A percentile compares a stretch with the other conserved stretches of the same genome.
phyloP scores from a whole-genome alignment of 2,797 vertebrate genomes.

The Amblyopsis hoosieri region DNA sequence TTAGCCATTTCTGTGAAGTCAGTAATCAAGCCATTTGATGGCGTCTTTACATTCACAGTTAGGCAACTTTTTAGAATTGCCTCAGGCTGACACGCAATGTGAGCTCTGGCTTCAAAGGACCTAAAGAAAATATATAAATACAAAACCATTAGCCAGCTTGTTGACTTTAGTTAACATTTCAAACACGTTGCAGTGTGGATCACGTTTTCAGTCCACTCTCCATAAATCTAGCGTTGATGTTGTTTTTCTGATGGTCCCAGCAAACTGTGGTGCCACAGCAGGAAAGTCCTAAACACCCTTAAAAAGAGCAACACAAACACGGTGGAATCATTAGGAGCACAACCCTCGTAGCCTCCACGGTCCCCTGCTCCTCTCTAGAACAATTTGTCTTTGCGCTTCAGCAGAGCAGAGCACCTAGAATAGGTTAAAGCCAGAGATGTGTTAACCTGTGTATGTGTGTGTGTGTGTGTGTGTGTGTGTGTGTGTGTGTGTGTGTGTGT shows the following conservation, averaged over 20 bases:
- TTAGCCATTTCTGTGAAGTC: slow-evolving; percentile 23
- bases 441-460: background rate
- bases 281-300: slow-evolving; percentile 58
- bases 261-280: slow-evolving; percentile 50
- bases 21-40: slow-evolving; percentile 44
- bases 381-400: slow-evolving; percentile 60
- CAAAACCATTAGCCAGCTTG: slow-evolving; percentile 77
- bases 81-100: slow-evolving; percentile 54
- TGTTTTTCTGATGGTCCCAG: slow-evolving; percentile 64
- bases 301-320: slow-evolving; percentile 53
- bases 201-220: slow-evolving; percentile 66
- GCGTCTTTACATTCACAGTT: slow-evolving; percentile 60
- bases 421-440: slow-evolving; percentile 44
- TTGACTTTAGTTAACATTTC: slow-evolving; percentile 82
- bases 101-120: slow-evolving; percentile 72
- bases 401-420: slow-evolving; percentile 41
- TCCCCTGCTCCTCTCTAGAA: slow-evolving; percentile 37
- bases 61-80: slow-evolving; percentile 49
- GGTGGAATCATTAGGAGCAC: slow-evolving; percentile 32
- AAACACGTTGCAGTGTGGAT: slow-evolving; percentile 66
- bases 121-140: slow-evolving; percentile 81
- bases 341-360: slow-evolving; percentile 36
- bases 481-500: background rate
- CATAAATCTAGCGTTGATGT: slow-evolving; percentile 55
- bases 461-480: background rate